Base-by-base conservation (phyloP, 2,888 invertebrate genomes). In the Cryptocephalus primarius region DNA sequence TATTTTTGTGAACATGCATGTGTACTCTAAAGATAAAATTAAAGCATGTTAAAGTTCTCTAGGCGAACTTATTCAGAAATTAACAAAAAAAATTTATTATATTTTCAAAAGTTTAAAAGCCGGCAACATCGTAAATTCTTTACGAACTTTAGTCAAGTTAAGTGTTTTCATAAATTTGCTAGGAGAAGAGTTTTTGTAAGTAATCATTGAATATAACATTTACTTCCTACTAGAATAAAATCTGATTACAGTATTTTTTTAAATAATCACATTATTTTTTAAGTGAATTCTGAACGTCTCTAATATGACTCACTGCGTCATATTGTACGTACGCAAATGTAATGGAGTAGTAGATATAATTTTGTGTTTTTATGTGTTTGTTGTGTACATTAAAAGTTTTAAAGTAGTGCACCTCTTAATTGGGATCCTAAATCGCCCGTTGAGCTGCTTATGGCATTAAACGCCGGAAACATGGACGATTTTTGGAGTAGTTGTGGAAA, bases 91-190 rank as follows among this genome's bases (percentile, higher is more conserved):
- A 22, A 22, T 4, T 22, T 2, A 22, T 22, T 22, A 22, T 6
- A 22, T 22, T 22, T 22, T 6, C 22, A 22, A 22, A 4, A 22
- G 22, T 22, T 22, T 22, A 6, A 22, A 22, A 6, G 22, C 22
- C 22, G 48, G 46, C 52, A 52, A 52, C 50, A 42, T 41, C 39
- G 52, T 45, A 50, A 44, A 50, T 50, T 48, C 46, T 48, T 48
- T 48, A 12, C 14, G 14, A n/a, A 42, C 44, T 36, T 40, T 42
- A 51, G 42, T 48, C 48, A 48, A 45, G 33, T 42, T 22, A 42
- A 22, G 22, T 22, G 22, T 22, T 22, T 22, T 22, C 22, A 22
- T 22, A 38, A 39, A 10, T 32, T 42, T 42, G 8, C 11, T 34
- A 10, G 22, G 36, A 33, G n/a, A 40, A 43, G 9, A 4, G 9